Percentiles rank a stretch among this genome's conserved stretches.
phyloP scores from a whole-genome alignment of 2,797 vertebrate species.

The Ptychobarbus kaznakovi region DNA sequence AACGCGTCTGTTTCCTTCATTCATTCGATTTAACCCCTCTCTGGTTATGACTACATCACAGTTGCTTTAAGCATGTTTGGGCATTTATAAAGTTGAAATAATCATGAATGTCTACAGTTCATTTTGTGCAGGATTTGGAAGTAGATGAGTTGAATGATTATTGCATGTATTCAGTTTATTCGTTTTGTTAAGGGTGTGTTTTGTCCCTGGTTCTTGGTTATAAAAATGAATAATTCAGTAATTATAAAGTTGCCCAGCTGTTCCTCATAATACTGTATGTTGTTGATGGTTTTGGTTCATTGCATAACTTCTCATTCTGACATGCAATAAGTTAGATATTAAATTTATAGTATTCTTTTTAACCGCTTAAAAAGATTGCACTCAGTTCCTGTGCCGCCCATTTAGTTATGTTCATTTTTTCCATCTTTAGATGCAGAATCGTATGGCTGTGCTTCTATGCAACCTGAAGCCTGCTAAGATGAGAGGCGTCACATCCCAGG shows the following conservation, averaged over 20 bases:
- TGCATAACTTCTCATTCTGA: not conserved
- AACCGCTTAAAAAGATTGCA: not conserved
- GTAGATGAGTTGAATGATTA: constrained; percentile 17
- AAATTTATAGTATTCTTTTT: not conserved
- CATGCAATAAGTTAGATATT: not conserved
- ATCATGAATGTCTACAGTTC: not conserved
- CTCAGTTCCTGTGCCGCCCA: not conserved
- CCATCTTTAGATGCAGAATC: constrained; percentile 92
- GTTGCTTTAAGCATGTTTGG: constrained; percentile 21
- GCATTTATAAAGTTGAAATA: constrained; percentile 5
- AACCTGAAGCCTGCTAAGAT: constrained; percentile 98
- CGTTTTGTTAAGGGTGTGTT: constrained; percentile 18
- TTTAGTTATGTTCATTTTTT: not conserved
- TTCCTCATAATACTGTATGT: constrained; percentile 24
- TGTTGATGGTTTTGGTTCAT: constrained; percentile 3
- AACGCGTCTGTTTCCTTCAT: constrained; percentile 45
- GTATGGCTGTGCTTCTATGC: constrained; percentile 93
- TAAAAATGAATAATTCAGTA: constrained; percentile 32
- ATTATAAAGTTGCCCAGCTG: constrained; percentile 28
- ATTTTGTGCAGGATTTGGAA: not conserved
- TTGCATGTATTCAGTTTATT: constrained; percentile 29
- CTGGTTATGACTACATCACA: constrained; percentile 6
- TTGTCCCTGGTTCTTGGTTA: constrained; percentile 4
- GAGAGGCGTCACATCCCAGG: constrained; percentile 94
- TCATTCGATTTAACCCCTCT: constrained; percentile 13